A percentile compares a stretch with the other conserved stretches of the same genome.
Conservation (phyloP, 2,888 invertebrate genomes). For the Odiellus spinosus region DNA sequence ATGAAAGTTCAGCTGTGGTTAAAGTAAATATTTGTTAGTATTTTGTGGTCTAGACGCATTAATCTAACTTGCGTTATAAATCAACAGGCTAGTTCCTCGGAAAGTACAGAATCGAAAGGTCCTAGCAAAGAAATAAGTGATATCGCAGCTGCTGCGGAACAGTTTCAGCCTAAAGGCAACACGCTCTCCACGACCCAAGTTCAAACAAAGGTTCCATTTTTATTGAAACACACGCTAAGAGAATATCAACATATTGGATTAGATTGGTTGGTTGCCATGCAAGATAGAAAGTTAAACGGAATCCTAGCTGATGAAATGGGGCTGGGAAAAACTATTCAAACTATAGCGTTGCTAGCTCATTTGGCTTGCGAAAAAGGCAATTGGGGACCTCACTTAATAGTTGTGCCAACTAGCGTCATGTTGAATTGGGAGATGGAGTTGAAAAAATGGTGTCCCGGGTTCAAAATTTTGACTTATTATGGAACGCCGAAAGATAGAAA, state of each 20-base stretch:
- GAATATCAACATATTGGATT: constrained; percentile 96
- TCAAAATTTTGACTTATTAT: constrained; percentile 96
- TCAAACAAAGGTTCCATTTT: constrained; percentile 79
- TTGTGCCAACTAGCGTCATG: constrained; percentile 98
- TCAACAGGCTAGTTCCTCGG: neutral
- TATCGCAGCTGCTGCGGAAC: constrained; percentile 83
- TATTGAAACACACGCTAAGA: constrained; percentile 72
- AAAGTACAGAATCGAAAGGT: constrained; percentile 12
- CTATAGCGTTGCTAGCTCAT: constrained; percentile 83
- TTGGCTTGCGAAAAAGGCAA: constrained; percentile 75
- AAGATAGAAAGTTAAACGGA: constrained; percentile 83
- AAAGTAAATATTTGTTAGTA: too few species aligned
- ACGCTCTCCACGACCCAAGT: constrained; percentile 87
- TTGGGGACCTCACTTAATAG: constrained; percentile 98
- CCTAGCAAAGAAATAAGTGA: constrained; percentile 53
- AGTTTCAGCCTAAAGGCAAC: constrained; percentile 94
- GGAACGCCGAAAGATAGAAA: constrained; percentile 91
- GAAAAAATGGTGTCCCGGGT: constrained; percentile 99
- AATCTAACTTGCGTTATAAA: too few species aligned
- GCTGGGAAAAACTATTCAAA: constrained; percentile 92
- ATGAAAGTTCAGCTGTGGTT: too few species aligned
- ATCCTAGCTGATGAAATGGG: constrained; percentile 97
- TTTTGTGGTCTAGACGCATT: too few species aligned
- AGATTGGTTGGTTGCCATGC: constrained; percentile 94
- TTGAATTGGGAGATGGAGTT: constrained; percentile 99